A percentile compares a stretch with the other conserved stretches of the same genome.
Evolutionary conservation across 30 jellyfish, hydroid and myxozoan species (phyloP).

Genomic region (Turritopsis rubra): DNA sequence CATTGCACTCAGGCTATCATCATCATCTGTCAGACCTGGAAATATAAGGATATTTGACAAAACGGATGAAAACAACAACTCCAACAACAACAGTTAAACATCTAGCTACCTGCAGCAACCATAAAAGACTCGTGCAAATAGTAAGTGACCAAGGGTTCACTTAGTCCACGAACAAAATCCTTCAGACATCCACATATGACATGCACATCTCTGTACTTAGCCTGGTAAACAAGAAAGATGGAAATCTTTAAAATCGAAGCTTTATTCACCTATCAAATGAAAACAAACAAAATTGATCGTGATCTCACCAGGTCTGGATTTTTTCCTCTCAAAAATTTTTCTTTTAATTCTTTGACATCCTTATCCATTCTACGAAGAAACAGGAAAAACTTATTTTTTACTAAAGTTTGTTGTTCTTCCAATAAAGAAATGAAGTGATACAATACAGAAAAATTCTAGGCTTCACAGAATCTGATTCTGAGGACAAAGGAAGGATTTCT

Average conservation of each 20-base stretch:
- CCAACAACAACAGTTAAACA: background rate
- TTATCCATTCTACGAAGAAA: conserved; percentile 54
- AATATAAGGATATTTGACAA: background rate
- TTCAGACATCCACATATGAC: conserved; percentile 75
- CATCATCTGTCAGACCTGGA: conserved; percentile 45
- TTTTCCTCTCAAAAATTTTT: conserved; percentile 72
- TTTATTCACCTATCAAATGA: background rate
- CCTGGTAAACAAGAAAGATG: conserved; percentile 30
- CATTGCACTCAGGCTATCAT: conserved; percentile 85
- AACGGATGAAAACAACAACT: background rate
- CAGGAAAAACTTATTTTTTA: background rate
- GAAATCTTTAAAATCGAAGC: background rate
- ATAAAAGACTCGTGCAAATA: conserved; percentile 83
- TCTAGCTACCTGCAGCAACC: conserved; percentile 56
- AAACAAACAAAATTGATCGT: background rate
- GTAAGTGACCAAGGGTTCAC: conserved; percentile 91
- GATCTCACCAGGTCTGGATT: conserved; percentile 74
- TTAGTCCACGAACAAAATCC: conserved; percentile 61
- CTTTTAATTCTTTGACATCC: conserved; percentile 89
- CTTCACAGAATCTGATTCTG: too few relatives aligned
- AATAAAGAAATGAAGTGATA: too few relatives aligned
- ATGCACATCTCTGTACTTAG: conserved; percentile 72
- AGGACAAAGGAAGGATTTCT: too few relatives aligned
- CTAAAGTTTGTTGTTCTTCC: too few relatives aligned
- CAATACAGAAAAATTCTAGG: too few relatives aligned